A percentile compares a stretch with the other conserved stretches of the same genome.
phyloP scores from a whole-genome alignment of 2,888 invertebrate species.

The Uloborus plumipes region DNA sequence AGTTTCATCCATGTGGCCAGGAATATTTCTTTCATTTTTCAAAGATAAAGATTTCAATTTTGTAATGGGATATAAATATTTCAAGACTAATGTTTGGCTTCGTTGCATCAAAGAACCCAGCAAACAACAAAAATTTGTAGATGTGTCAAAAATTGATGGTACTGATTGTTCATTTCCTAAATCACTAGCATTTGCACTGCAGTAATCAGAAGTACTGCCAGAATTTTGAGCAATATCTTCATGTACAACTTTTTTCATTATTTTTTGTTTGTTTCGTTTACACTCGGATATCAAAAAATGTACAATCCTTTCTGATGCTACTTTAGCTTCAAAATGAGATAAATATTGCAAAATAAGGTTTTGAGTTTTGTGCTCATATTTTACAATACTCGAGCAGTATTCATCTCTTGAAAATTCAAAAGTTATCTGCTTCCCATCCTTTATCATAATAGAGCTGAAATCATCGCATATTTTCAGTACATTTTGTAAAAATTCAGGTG shows the following conservation, averaged over 20 bases:
- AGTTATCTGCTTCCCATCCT: not conserved
- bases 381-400: slow-evolving; percentile 1
- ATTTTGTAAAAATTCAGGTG: slow-evolving; percentile 40
- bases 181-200: slow-evolving; percentile 9
- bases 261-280: slow-evolving; percentile 14
- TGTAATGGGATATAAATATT: slow-evolving; percentile 44
- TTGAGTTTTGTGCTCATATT: slow-evolving; percentile 13
- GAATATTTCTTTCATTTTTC: no score
- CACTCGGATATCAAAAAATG: slow-evolving; percentile 38
- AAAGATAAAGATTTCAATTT: slow-evolving; percentile 15
- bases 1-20: no score
- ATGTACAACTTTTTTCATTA: not conserved
- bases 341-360: slow-evolving; percentile 34
- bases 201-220: slow-evolving; percentile 23
- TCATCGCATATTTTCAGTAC: slow-evolving; percentile 23
- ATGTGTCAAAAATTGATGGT: not conserved
- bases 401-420: slow-evolving; percentile 6
- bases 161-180: not conserved
- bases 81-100: slow-evolving; percentile 51
- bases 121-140: slow-evolving; percentile 23
- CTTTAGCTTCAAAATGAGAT: slow-evolving; percentile 51
- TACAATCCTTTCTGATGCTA: slow-evolving; percentile 41
- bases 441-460: slow-evolving; percentile 30
- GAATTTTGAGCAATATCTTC: not conserved
- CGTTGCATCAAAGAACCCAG: slow-evolving; percentile 32